Base-by-base conservation (phyloP, 2,888 invertebrate genomes). In the Drosophila anceps region DNA sequence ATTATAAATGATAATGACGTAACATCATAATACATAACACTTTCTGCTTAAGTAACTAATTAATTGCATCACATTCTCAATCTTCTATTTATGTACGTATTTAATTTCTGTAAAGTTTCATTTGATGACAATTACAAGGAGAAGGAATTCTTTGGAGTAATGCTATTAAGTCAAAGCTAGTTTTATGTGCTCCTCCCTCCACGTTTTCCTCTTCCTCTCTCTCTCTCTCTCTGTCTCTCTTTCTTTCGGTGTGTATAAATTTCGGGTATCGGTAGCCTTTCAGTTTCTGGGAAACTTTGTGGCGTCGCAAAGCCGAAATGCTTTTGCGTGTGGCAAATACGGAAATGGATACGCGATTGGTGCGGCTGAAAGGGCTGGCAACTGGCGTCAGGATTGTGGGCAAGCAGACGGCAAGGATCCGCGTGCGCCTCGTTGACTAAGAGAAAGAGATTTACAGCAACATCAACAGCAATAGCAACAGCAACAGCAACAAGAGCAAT, bases 401-500 rank as follows among this genome's bases (percentile, higher is more conserved):
- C 44, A 29, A 27, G 43, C 33, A 41, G 64, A 18, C 48, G 54
- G 48, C 35, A 48, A 54, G 71, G 62, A 67, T 72, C n/a, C 58
- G 53, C 44, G 54, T 63, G 74, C 57, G 69, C 48, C 69, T 66
- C 61, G 79, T 73, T 82, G 76, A 59, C 73, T 72, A 33, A 79
- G 68, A 66, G 61, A 73, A 57, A 70, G 73, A 72, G 69, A 75
- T 71, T 69, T 80, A 80, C 79, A 75, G 62, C 73, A 51, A 65
- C 65, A 74, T 44, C 68, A 71, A 37, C 27, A 65, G 37, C 37
- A 68, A 39, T 20, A 71, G 48, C 58, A 69, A 37, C 51, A 71
- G 48, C 58, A 69, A 37, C 51, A 63, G 48, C 69, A 73, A 71
- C 50, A 68, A 71, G 46, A 82, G 80, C 85, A 85, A 82, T 83